Evolutionary conservation across 2,888 invertebrate genomes (phyloP).

Genomic region (Lissonota sp.): DNA sequence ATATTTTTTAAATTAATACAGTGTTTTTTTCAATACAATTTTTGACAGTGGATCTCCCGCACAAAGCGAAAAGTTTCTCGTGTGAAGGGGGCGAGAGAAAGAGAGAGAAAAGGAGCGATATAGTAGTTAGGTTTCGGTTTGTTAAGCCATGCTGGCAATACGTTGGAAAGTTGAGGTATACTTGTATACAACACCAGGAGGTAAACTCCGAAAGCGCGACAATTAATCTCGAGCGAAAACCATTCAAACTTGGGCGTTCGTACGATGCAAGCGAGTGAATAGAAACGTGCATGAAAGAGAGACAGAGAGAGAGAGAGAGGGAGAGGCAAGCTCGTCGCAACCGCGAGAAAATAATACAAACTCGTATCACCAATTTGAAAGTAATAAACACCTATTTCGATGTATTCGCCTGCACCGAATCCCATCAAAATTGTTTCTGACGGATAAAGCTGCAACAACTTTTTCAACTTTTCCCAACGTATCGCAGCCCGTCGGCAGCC

Average conservation of each 20-base stretch:
- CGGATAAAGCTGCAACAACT: slow-evolving; percentile 9
- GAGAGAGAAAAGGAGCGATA: slow-evolving; percentile 4
- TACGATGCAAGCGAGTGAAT: slow-evolving; percentile 5
- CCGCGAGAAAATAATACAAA: slow-evolving; percentile 59
- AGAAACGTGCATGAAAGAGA: neutral
- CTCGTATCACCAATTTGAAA: slow-evolving; percentile 60
- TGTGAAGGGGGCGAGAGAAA: slow-evolving; percentile 6
- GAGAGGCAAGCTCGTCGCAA: slow-evolving; percentile 6
- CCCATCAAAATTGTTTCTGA: slow-evolving; percentile 27
- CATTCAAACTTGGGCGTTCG: slow-evolving; percentile 62
- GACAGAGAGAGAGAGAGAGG: slow-evolving; percentile 11
- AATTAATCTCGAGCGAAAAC: slow-evolving; percentile 64
- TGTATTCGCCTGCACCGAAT: slow-evolving; percentile 7
- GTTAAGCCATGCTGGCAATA: slow-evolving; percentile 35
- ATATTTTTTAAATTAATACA: slow-evolving; percentile 5
- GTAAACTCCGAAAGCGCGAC: slow-evolving; percentile 61
- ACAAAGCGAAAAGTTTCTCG: slow-evolving; percentile 23
- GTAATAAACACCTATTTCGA: slow-evolving; percentile 58
- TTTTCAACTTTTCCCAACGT: slow-evolving; percentile 9
- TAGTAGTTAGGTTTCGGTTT: slow-evolving; percentile 17
- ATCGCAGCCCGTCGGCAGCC: too few relatives aligned
- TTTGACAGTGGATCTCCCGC: slow-evolving; percentile 7
- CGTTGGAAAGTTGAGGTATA: slow-evolving; percentile 48
- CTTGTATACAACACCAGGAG: slow-evolving; percentile 19
- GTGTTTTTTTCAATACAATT: slow-evolving; percentile 21